A percentile compares a stretch with the other conserved stretches of the same genome.
Conservation (phyloP, 2,113 vertebrate species). For the Cottus gobio region DNA sequence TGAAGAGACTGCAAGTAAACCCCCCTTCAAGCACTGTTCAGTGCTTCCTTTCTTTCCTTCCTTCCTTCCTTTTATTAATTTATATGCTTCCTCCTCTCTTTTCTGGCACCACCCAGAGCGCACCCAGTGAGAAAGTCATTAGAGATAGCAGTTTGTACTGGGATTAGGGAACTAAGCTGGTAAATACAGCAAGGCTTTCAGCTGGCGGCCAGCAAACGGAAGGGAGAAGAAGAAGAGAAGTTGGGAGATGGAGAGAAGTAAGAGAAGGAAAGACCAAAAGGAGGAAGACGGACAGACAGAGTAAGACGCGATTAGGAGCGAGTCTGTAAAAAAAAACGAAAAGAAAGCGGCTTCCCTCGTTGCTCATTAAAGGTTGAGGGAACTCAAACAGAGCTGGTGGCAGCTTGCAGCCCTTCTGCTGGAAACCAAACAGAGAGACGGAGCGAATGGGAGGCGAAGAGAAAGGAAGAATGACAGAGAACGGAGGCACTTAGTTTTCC, state of each 20-base stretch:
- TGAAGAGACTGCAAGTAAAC: background rate
- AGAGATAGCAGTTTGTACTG: slow-evolving; percentile 73
- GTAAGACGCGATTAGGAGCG: slow-evolving; percentile 52
- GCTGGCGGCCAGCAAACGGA: slow-evolving; percentile 51
- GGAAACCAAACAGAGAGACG: slow-evolving; percentile 71
- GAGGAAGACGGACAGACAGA: slow-evolving; percentile 30
- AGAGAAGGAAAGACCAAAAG: slow-evolving; percentile 4
- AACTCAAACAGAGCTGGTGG: slow-evolving; percentile 79
- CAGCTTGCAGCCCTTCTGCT: slow-evolving; percentile 72
- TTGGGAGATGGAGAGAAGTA: background rate
- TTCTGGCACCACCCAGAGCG: slow-evolving; percentile 39
- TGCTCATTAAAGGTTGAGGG: slow-evolving; percentile 79
- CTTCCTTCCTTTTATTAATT: background rate
- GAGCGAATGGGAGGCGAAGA: slow-evolving; percentile 54
- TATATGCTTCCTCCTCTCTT: background rate
- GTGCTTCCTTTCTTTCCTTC: background rate
- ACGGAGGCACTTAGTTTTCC: slow-evolving; percentile 72
- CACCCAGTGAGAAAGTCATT: slow-evolving; percentile 77
- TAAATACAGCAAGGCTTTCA: slow-evolving; percentile 72
- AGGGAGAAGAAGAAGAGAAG: slow-evolving; percentile 40
- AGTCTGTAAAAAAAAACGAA: slow-evolving; percentile 50
- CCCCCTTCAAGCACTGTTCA: background rate
- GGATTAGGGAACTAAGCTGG: slow-evolving; percentile 75
- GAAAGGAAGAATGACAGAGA: slow-evolving; percentile 70
- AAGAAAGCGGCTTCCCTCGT: slow-evolving; percentile 52